Conservation (phyloP, 2,888 invertebrate species). For the Hydroisotoma schaefferi region DNA sequence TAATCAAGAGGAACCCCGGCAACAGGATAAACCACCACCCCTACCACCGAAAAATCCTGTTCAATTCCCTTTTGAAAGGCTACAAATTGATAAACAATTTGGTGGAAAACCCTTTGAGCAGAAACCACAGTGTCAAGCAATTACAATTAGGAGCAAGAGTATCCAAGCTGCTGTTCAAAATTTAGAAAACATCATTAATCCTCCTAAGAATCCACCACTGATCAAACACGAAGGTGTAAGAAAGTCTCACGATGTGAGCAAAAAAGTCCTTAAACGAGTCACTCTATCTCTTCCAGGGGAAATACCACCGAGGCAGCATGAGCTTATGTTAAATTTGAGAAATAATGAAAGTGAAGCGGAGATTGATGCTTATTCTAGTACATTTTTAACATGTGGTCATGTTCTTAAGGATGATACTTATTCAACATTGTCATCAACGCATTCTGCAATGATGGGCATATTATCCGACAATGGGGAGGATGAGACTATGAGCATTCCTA, state of each 20-base stretch:
- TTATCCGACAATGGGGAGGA: slow-evolving; percentile 13
- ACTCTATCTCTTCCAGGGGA: slow-evolving; percentile 30
- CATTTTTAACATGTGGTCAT: slow-evolving; percentile 44
- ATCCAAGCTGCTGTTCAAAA: slow-evolving; percentile 33
- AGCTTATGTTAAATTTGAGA: slow-evolving; percentile 18
- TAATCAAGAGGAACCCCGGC: background rate
- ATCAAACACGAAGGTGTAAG: background rate
- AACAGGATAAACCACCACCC: slow-evolving; percentile 8
- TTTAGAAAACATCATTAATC: slow-evolving; percentile 32
- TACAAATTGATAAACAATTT: no score
- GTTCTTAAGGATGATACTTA: slow-evolving; percentile 37
- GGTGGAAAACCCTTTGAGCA: no score
- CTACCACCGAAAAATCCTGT: slow-evolving; percentile 18
- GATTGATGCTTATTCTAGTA: slow-evolving; percentile 26
- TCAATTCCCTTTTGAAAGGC: background rate
- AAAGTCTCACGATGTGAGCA: no score
- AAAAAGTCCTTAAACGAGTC: slow-evolving; percentile 29
- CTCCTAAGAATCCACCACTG: background rate
- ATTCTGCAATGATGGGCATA: slow-evolving; percentile 25
- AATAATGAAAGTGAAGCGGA: slow-evolving; percentile 21
- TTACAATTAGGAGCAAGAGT: slow-evolving; percentile 23
- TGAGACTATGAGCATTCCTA: background rate
- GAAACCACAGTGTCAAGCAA: background rate
- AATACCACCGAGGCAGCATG: slow-evolving; percentile 13
- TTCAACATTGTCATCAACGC: slow-evolving; percentile 43